phyloP scores from a whole-genome alignment of 2,113 vertebrate species.

The Equus quagga region DNA sequence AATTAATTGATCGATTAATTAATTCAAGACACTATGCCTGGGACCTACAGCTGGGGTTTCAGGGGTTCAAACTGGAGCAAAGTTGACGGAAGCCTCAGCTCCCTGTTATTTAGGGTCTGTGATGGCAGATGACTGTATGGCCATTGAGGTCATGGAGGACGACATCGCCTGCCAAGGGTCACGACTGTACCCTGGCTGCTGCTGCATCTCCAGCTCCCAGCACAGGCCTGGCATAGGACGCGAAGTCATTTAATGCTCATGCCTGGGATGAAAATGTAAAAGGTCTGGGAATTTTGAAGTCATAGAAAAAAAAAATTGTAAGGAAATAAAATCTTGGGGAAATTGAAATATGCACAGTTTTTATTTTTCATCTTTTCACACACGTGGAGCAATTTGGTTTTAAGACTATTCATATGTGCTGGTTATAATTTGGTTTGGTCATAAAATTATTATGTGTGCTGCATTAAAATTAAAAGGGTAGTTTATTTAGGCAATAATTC shows the following conservation, averaged over 20 bases:
- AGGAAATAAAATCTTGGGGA: background rate
- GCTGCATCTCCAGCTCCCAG: background rate
- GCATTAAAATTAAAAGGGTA: background rate
- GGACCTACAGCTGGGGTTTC: background rate
- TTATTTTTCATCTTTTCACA: background rate
- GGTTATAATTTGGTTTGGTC: background rate
- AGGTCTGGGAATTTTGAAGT: background rate
- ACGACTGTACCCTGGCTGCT: background rate
- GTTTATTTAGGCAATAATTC: background rate
- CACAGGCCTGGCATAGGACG: background rate
- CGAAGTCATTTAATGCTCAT: fast-evolving
- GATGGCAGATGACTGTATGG: background rate
- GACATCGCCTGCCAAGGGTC: background rate
- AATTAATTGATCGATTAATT: background rate
- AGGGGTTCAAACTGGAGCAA: background rate
- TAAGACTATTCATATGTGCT: background rate
- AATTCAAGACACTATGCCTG: background rate
- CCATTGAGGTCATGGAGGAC: background rate
- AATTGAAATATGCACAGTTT: background rate
- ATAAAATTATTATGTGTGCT: background rate
- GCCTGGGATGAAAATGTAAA: background rate
- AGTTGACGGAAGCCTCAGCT: background rate
- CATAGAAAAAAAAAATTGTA: background rate
- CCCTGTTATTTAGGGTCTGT: background rate
- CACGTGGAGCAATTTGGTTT: background rate